Evolutionary conservation across 2,797 vertebrate species (phyloP), one percentile per base, ranked within the genome.

Genomic region (Ctenopoma multispine): DNA sequence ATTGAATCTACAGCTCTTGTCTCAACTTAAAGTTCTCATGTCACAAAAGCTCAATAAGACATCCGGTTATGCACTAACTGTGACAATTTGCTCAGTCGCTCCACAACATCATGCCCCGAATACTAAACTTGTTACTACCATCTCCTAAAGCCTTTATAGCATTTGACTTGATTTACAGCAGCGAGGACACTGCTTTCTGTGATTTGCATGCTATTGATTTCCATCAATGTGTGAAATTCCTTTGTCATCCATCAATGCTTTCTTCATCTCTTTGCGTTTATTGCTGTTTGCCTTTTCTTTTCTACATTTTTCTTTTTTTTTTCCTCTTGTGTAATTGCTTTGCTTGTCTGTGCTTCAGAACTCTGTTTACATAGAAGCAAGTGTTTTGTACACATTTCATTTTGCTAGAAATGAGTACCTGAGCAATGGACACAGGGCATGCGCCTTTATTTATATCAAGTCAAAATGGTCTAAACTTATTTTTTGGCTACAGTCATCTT

Each of bases 201-300:
- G 57, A 75, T 80, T 81, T 68, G 21, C 56, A 68, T 65, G 40
- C 63, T 54, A 50, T 63, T 66, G 66, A 72, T 80, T 81, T 83
- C 20, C 40, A 73, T 55, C 67, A 38, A 11, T 56, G 63, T 50
- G 58, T 78, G 54, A 72, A 77, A 80, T 73, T 48, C n/a, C 38
- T 75, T 60, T 43, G 50, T 49, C 53, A 78, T 81, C 57, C 40
- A 20, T 48, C 31, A 15, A 7, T 48, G 68, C 46, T 63, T 63
- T 70, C 21, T 49, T 74, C 11, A 48, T 57, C 14, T 59, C 49
- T 31, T 53, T 23, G 51, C 14, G 12, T 63, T 63, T 61, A 59
- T 65, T 27, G 5, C 38, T 15, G 24, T 77, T 59, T 71, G 46
- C 9, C 6, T n/a, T 56, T 65, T 27, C 13, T 3, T 5, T 23